phyloP scores from a whole-genome alignment of 1,140 invertebrate species.

The Drosophila trapezifrons region DNA sequence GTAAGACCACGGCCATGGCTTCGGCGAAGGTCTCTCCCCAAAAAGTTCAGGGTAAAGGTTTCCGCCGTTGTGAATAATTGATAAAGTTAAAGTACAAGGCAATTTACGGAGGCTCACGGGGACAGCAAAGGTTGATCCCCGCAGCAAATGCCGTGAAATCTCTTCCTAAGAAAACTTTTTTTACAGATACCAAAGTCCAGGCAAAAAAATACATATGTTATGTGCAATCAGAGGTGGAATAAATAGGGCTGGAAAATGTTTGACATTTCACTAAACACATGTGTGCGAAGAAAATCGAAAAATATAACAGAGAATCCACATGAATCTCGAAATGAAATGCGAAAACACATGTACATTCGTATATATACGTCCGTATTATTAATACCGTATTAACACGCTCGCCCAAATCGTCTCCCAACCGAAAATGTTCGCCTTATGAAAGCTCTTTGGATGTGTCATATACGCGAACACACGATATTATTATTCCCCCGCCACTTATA shows the following conservation, averaged over 20 bases:
- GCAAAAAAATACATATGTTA: constrained; percentile 5
- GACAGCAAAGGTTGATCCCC: constrained; percentile 19
- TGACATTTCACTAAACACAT: constrained; percentile 46
- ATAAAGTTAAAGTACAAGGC: constrained; percentile 61
- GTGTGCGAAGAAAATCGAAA: constrained; percentile 26
- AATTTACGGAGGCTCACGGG: constrained; percentile 12
- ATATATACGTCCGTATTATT: constrained; percentile 59
- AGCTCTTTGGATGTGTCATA: constrained; percentile 72
- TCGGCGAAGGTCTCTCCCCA: constrained; percentile 46
- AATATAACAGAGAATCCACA: constrained; percentile 12
- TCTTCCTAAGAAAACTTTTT: not conserved
- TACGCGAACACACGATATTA: constrained; percentile 12
- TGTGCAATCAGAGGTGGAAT: constrained; percentile 20
- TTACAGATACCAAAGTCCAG: not conserved
- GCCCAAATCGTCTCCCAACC: constrained; percentile 30
- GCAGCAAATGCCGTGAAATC: constrained; percentile 18
- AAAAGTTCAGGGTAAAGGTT: constrained; percentile 74
- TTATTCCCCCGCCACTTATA: constrained; percentile 33
- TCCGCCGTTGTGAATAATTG: constrained; percentile 68
- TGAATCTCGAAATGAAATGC: constrained; percentile 27
- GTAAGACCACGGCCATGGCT: constrained; percentile 14
- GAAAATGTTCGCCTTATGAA: constrained; percentile 53
- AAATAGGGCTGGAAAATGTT: constrained; percentile 33
- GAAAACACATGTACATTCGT: constrained; percentile 46
- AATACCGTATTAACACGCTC: constrained; percentile 77